These are phyloP conservation scores for Gallinago jamesoni DNA, from an alignment of 2,113 vertebrate genomes.

Conservation along the genomic window DNA sequence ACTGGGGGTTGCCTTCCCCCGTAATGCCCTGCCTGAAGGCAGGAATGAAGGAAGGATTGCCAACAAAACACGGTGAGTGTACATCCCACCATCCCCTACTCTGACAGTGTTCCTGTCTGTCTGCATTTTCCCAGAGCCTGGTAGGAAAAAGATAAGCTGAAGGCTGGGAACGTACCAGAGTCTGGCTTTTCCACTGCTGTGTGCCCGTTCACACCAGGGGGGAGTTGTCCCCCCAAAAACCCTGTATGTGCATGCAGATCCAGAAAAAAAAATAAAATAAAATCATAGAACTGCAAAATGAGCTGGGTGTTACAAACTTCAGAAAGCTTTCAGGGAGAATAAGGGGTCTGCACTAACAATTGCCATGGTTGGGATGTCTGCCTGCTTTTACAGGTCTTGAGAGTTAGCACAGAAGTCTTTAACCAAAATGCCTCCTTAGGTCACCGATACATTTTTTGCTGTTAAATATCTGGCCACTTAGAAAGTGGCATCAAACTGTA, in stretches of 20 bases:
- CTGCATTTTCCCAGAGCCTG: not conserved
- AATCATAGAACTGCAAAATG: not conserved
- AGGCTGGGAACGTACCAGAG: not conserved
- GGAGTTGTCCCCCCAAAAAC: not conserved
- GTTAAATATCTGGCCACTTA: not conserved
- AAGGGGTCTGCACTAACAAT: not conserved
- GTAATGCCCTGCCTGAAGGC: not conserved
- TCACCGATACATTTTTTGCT: not conserved
- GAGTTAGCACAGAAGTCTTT: not conserved
- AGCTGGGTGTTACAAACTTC: not conserved
- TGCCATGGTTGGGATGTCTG: not conserved
- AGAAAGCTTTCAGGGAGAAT: not conserved
- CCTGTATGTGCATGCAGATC: not conserved
- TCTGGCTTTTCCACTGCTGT: not conserved
- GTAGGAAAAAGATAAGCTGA: not conserved
- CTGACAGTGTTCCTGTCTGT: not conserved
- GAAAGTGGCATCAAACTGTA: not conserved
- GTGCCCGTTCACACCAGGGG: not conserved
- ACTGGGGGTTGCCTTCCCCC: not conserved
- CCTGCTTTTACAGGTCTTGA: not conserved
- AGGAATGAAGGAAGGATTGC: not conserved
- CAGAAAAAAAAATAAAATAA: not conserved
- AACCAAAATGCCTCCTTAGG: not conserved
- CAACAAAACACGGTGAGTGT: not conserved
- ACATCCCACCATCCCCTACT: not conserved